phyloP scores from a whole-genome alignment of 1,140 invertebrate genomes.

The Trinorchestia longiramus region DNA sequence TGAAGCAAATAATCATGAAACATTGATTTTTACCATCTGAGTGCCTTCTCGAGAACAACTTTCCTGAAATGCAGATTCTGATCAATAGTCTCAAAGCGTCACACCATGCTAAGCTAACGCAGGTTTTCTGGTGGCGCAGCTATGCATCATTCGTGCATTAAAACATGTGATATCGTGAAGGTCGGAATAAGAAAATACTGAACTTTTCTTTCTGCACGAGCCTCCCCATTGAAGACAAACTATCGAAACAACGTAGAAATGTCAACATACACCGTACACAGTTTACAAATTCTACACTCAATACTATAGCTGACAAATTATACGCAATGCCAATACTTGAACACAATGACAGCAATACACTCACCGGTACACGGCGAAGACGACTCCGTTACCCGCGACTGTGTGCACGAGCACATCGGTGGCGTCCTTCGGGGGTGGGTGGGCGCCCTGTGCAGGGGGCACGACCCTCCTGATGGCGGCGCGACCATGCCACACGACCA shows the following conservation, averaged over 20 bases:
- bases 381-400: slow-evolving; percentile 15
- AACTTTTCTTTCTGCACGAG: not conserved
- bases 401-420: slow-evolving; percentile 32
- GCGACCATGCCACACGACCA: slow-evolving; percentile 56
- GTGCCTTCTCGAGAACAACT: too few species aligned
- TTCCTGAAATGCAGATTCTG: too few species aligned
- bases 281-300: not conserved
- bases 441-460: slow-evolving; percentile 12
- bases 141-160: too few species aligned
- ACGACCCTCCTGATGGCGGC: slow-evolving; percentile 48
- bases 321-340: not conserved
- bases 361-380: slow-evolving; percentile 38
- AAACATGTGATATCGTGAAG: too few species aligned
- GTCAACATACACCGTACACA: not conserved
- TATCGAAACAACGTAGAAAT: not conserved
- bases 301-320: not conserved
- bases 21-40: too few species aligned
- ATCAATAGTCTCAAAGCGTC: too few species aligned
- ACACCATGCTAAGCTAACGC: too few species aligned
- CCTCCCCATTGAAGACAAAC: not conserved
- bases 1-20: too few species aligned
- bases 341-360: not conserved
- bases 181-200: not conserved
- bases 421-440: slow-evolving; percentile 38
- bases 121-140: too few species aligned